A percentile compares a stretch with the other conserved stretches of the same genome.
Evolutionary conservation across 2,113 vertebrate species (phyloP).

Genomic region (Rhea pennata): DNA sequence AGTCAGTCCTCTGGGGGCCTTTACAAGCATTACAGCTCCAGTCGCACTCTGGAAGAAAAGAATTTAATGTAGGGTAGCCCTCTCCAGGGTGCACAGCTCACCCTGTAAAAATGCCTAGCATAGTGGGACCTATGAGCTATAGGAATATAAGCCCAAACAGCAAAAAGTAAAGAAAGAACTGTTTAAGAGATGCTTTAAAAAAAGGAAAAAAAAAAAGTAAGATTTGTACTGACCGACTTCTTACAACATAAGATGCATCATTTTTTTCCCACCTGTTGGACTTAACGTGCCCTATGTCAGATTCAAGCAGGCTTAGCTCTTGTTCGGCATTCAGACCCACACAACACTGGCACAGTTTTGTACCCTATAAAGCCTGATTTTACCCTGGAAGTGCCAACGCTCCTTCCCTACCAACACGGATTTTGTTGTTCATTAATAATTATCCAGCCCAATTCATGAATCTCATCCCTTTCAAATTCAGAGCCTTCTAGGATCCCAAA

Average conservation of each 20-base stretch:
- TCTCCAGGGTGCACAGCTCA: background rate
- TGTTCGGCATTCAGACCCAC: background rate
- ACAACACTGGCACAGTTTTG: background rate
- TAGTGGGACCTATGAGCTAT: background rate
- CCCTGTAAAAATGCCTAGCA: background rate
- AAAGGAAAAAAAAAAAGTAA: background rate
- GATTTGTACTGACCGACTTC: background rate
- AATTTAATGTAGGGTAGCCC: background rate
- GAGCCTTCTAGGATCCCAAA: background rate
- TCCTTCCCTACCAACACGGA: background rate
- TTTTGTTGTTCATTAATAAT: background rate
- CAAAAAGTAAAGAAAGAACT: background rate
- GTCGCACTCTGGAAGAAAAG: slow-evolving; percentile 86
- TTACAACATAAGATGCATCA: background rate
- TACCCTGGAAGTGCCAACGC: background rate
- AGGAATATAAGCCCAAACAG: background rate
- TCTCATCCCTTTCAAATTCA: background rate
- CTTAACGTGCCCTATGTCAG: background rate
- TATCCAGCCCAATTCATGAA: background rate
- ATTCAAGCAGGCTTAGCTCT: background rate
- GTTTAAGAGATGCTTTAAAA: background rate
- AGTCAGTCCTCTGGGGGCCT: slow-evolving; percentile 87
- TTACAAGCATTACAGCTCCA: slow-evolving; percentile 92
- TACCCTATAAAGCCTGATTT: background rate
- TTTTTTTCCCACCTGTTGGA: background rate